Base-by-base conservation (phyloP, 30 jellyfish, hydroid and myxozoan species). In the Nemopilema nomurai region DNA sequence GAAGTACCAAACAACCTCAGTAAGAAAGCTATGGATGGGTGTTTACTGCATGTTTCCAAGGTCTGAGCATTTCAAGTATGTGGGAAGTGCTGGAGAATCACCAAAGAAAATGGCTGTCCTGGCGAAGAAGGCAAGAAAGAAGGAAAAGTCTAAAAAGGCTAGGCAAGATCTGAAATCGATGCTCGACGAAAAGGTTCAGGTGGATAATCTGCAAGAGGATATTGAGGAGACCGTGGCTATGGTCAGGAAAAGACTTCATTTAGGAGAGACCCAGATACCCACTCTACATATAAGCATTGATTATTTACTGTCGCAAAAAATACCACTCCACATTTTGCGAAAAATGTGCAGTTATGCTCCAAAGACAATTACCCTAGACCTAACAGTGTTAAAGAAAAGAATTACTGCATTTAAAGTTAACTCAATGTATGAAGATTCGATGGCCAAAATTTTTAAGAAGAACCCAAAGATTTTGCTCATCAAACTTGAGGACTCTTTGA, bases 391-490 rank as follows among this genome's bases (percentile, higher is more conserved):
- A 65, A 83, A 83, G 77, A 73, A 62, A 50, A 83, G 76, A 64
- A 83, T 83, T 0, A 29, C 86, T 22, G 92, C 57, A 8, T 83
- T 83, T 18, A 83, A 83, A 83, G 53, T 83, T 28, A 83, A 83
- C 72, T 83, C 92, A 18, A 24, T 83, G 8, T 83, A 41, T 64
- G 92, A 83, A 64, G 92, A 83, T 8, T 83, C 92, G 28, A 52
- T 83, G 73, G 67, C 28, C 27, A 83, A 83, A 41, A 32, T 69
- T 71, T 72, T 83, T 41, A 71, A 83, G 18, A 71, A 76, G 74
- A 83, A 83, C 32, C 92, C 92, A 7, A 70, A 51, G 23, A 51
- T 83, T 28, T 26, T 83, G 16, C 18, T 64, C 62, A 49, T 27
- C 26, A 71, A 62, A 51, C 71, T 83, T 29, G 92, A 83, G 65